Conservation (phyloP, 2,888 invertebrate genomes). For the Drosophila nr. perissopoda region DNA sequence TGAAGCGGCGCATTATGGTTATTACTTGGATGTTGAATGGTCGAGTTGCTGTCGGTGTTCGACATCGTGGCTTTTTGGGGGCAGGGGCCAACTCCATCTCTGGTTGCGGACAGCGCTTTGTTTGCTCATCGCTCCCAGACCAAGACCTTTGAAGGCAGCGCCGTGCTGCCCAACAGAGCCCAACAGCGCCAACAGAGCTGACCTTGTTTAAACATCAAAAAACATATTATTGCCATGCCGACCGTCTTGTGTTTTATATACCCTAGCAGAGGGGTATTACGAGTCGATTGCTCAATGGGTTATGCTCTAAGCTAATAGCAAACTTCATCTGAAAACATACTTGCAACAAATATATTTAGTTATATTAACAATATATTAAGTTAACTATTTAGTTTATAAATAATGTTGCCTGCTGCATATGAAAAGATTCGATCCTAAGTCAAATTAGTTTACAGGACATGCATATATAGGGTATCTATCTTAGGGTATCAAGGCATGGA, state of each 20-base stretch:
- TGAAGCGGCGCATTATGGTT: constrained; percentile 71
- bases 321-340: neutral
- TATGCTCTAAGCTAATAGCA: neutral
- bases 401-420: neutral
- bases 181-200: constrained; percentile 36
- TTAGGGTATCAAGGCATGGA: neutral
- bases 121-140: constrained; percentile 57
- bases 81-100: constrained; percentile 38
- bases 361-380: neutral
- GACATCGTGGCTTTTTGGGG: neutral
- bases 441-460: neutral
- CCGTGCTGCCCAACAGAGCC: constrained; percentile 15
- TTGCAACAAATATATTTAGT: neutral
- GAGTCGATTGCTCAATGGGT: neutral
- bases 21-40: constrained; percentile 43
- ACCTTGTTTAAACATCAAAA: constrained; percentile 75
- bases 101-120: constrained; percentile 51
- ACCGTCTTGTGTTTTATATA: constrained; percentile 41
- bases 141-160: constrained; percentile 59
- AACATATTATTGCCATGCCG: constrained; percentile 69
- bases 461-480: neutral
- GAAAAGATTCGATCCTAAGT: neutral
- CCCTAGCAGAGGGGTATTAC: neutral
- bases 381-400: neutral
- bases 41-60: constrained; percentile 19